These are phyloP conservation scores for Scaeva pyrastri DNA, from an alignment of 2,888 invertebrate genomes.

Conservation along the genomic window DNA sequence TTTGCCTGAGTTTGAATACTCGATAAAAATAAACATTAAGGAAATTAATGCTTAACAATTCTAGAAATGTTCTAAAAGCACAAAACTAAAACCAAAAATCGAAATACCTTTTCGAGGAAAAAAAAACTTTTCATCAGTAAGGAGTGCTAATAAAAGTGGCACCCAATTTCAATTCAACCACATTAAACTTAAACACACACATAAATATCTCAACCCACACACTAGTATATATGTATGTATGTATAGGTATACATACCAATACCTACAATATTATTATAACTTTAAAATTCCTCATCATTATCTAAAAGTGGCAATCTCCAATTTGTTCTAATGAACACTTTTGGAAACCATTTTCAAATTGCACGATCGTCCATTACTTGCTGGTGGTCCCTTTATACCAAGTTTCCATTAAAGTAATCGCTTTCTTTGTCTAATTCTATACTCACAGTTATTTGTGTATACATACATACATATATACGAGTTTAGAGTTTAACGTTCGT, in stretches of 20 bases:
- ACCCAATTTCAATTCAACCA: too few species aligned
- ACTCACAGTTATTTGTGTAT: constrained; percentile 16
- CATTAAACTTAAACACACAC: too few species aligned
- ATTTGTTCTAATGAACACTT: constrained; percentile 50
- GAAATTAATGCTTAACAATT: too few species aligned
- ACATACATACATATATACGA: neutral
- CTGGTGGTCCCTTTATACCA: constrained; percentile 25
- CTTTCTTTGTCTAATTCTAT: constrained; percentile 50
- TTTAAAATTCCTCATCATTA: constrained; percentile 19
- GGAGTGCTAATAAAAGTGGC: too few species aligned
- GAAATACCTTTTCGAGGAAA: too few species aligned
- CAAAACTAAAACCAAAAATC: too few species aligned
- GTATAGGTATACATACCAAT: neutral
- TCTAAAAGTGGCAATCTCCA: constrained; percentile 31
- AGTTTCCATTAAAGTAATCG: constrained; percentile 51
- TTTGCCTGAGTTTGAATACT: too few species aligned
- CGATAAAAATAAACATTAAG: too few species aligned
- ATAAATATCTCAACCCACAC: too few species aligned
- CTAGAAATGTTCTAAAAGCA: too few species aligned
- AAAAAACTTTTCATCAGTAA: too few species aligned
- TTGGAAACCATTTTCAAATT: constrained; percentile 35
- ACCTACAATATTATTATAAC: neutral
- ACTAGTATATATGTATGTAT: too few species aligned
- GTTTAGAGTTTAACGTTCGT: neutral
- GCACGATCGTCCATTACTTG: constrained; percentile 27